Percentiles rank a stretch among this genome's conserved stretches.
Evolutionary conservation across 2,113 vertebrate genomes (phyloP).

Genomic region (Psammodynastes pulverulentus): DNA sequence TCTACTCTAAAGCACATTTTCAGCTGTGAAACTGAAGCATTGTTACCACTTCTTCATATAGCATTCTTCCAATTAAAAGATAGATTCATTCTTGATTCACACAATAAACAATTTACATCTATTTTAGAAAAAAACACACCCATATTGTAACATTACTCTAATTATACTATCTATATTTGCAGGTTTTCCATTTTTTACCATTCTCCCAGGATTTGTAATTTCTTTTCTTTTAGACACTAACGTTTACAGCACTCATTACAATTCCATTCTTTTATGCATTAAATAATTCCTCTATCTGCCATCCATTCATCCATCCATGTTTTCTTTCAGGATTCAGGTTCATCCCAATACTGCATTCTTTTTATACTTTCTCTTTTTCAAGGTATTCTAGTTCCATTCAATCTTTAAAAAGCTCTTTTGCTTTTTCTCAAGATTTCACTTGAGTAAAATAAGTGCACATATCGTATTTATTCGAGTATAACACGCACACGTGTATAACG

Average conservation of each 20-base stretch:
- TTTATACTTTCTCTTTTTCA: neutral
- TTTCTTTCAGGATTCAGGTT: neutral
- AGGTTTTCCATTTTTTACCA: neutral
- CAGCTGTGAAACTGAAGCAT: neutral
- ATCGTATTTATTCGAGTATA: too few species aligned
- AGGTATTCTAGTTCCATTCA: neutral
- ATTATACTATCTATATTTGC: neutral
- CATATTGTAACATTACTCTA: neutral
- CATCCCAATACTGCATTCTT: neutral
- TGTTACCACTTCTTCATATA: neutral
- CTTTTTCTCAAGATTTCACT: neutral
- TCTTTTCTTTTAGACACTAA: neutral
- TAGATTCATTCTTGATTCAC: neutral
- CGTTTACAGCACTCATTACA: neutral
- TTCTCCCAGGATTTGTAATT: neutral
- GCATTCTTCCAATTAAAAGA: neutral
- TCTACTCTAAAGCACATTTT: neutral
- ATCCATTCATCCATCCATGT: neutral
- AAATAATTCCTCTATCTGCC: neutral
- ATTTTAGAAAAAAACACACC: neutral
- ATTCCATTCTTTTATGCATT: neutral
- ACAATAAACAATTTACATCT: neutral
- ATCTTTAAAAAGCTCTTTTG: neutral
- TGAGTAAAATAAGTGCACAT: neutral
- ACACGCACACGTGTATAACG: too few species aligned